Base-by-base conservation (phyloP, 2,113 vertebrate genomes). In the Butorides virescens region DNA sequence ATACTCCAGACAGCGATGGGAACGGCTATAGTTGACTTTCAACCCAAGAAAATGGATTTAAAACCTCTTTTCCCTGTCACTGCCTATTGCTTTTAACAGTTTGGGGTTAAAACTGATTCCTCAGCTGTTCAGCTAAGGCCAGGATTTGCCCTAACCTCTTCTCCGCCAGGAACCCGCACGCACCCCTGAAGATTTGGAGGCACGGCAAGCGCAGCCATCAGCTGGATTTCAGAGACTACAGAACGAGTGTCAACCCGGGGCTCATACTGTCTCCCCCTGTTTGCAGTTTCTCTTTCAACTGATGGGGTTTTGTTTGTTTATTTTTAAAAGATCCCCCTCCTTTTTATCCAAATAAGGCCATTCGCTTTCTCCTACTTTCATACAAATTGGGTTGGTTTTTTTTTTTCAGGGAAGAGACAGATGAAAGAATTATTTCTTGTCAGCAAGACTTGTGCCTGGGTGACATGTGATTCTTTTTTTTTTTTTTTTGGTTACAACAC, bases 401-500 rank as follows among this genome's bases (percentile, higher is more conserved):
- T 50, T 32, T 88, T 87, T 86, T 95, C 77, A 78, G 74, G 53
- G 56, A 97, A 78, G 59, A 94, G 67, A 90, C n/a, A 96, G 86
- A 95, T 92, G 61, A 95, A 97, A 97, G 87, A 55, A 86, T 52
- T 95, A 78, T 52, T 95, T 88, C 77, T 47, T 89, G 86, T 71
- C 79, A 97, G 79, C 61, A 83, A 86, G 70, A 53, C 83, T 88
- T 70, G 49, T 61, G 90, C 73, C 53, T 90, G 47, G 66, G 34
- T 96, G 94, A 93, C 94, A 91, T 3, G 3, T 23, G 53, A 36
- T 77, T 86, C 80, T 80, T 88, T 86, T 91, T 82, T 39, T 39
- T 39, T 39, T 42, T 42, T 39, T 39, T 39, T n/a, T n/a, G 84
- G 77, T 84, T 87, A 95, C 89, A 91, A 77, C 62, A 52, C 55